phyloP scores from a whole-genome alignment of 2,113 vertebrate species.

The Phylloscopus whistleri region DNA sequence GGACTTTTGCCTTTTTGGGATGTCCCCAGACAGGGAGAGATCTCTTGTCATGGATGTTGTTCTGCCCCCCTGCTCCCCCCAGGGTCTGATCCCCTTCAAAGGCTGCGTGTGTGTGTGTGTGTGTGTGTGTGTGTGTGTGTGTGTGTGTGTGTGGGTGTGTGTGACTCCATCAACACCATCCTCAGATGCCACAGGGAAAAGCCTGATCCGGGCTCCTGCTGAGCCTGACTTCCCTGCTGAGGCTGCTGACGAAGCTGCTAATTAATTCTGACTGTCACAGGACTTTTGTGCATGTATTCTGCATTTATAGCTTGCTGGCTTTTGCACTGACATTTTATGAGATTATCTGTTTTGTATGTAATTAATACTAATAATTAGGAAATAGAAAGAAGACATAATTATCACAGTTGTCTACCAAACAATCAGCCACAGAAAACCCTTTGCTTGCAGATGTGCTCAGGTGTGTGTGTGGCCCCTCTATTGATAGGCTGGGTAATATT shows the following conservation, averaged over 20 bases:
- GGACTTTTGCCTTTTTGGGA: not conserved
- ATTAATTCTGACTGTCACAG: not conserved
- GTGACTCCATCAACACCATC: not conserved
- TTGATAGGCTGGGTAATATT: not conserved
- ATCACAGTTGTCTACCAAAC: not conserved
- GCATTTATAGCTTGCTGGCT: conserved; percentile 2
- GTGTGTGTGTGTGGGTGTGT: not conserved
- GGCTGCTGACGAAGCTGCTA: not conserved
- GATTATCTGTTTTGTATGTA: not conserved
- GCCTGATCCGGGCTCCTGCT: not conserved
- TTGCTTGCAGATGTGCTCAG: not conserved
- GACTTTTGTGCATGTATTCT: not conserved
- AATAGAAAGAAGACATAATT: not conserved
- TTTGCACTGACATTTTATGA: not conserved
- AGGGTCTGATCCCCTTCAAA: not conserved
- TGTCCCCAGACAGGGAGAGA: not conserved
- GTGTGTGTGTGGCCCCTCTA: not conserved
- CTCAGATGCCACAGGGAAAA: not conserved
- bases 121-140: not conserved
- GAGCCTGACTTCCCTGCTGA: not conserved
- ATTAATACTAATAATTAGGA: not conserved
- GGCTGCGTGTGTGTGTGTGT: not conserved
- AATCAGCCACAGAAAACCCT: not conserved
- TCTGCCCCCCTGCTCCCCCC: not conserved
- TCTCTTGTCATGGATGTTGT: not conserved